Conservation (phyloP, 2,797 vertebrate species). For the Fringilla coelebs region DNA sequence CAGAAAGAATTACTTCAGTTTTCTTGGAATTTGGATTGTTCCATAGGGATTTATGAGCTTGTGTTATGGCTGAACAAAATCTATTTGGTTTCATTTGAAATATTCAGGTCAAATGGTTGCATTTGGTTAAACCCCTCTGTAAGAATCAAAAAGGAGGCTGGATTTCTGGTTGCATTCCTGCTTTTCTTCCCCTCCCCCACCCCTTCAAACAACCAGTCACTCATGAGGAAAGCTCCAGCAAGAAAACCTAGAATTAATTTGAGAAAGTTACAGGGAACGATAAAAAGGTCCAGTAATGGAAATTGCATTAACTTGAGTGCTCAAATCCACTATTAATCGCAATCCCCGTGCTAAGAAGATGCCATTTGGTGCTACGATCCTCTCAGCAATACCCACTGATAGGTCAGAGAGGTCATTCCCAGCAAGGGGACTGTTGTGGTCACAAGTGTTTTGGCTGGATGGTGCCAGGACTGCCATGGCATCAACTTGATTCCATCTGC, state of each 20-base stretch:
- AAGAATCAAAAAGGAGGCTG: background rate
- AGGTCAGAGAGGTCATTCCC: background rate
- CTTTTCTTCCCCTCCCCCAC: background rate
- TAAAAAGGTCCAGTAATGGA: background rate
- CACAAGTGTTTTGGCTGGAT: background rate
- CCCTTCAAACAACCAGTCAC: background rate
- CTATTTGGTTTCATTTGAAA: background rate
- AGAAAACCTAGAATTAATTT: slow-evolving; percentile 27
- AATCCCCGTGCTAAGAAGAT: background rate
- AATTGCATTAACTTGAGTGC: slow-evolving; percentile 18
- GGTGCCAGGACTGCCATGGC: background rate
- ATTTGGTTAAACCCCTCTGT: background rate
- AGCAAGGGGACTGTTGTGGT: background rate
- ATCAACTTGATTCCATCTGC: background rate
- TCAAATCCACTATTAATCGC: background rate
- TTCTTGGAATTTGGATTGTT: background rate
- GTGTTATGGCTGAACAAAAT: background rate
- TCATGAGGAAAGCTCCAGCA: background rate
- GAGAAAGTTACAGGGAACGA: background rate
- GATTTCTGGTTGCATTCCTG: background rate
- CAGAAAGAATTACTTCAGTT: background rate
- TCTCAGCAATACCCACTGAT: background rate
- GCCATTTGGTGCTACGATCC: background rate
- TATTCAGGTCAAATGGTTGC: background rate
- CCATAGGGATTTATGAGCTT: background rate